Evolutionary conservation across 2,113 vertebrate genomes (phyloP).

Genomic region (Oceanites oceanicus): DNA sequence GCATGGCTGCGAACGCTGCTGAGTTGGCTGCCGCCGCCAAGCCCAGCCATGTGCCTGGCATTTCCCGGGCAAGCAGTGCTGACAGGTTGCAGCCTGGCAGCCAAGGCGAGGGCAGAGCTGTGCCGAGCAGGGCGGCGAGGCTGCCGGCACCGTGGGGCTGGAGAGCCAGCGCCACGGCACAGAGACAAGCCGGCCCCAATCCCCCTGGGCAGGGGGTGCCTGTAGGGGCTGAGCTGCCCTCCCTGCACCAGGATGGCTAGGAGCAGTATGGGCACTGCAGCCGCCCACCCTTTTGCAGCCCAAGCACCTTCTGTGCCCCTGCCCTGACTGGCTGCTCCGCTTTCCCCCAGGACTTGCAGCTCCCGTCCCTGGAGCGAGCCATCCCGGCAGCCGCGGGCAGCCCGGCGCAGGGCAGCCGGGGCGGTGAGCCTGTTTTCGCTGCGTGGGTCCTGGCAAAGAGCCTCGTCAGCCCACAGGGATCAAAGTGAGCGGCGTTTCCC

Average conservation of each 20-base stretch:
- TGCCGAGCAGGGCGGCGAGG: accelerated
- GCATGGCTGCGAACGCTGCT: accelerated
- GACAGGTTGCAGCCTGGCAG: background rate
- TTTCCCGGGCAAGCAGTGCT: background rate
- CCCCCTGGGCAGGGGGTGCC: background rate
- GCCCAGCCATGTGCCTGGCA: background rate
- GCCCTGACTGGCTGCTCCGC: background rate
- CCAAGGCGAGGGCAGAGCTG: background rate
- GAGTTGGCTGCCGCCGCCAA: accelerated
- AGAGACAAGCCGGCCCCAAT: background rate
- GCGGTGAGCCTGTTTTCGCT: background rate
- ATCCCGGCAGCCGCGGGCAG: background rate
- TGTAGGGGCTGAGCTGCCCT: accelerated
- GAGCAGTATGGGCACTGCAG: background rate
- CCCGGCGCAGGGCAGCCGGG: background rate
- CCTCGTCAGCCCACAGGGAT: slow-evolving; percentile 28
- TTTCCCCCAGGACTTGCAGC: background rate
- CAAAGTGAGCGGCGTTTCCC: background rate
- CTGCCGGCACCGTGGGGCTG: background rate
- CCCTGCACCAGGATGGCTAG: too few relatives aligned
- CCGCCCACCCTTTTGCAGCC: background rate
- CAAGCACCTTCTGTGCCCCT: background rate
- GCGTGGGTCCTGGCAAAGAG: slow-evolving; percentile 24
- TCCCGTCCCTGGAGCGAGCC: accelerated
- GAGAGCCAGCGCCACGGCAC: accelerated